Percentiles rank a stretch among this genome's conserved stretches.
Conservation (phyloP, 2,888 invertebrate genomes). For the Doris montereyensis region DNA sequence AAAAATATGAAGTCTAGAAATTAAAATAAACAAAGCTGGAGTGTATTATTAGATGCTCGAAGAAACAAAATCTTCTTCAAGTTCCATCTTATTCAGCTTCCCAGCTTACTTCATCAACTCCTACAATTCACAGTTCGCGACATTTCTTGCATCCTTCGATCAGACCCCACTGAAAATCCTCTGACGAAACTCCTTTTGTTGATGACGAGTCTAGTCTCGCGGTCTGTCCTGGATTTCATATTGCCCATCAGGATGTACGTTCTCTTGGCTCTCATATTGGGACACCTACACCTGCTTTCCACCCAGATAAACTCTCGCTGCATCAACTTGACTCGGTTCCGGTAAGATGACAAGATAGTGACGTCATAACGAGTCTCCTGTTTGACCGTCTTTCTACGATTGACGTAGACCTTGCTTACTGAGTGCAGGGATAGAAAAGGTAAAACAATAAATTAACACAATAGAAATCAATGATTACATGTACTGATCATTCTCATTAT, state of each 20-base stretch:
- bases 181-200: conserved; percentile 35
- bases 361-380: conserved; percentile 47
- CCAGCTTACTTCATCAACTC: too few relatives aligned
- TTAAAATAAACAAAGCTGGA: too few relatives aligned
- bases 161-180: conserved; percentile 26
- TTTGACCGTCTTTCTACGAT: conserved; percentile 19
- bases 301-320: conserved; percentile 45
- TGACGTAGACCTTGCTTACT: conserved; percentile 42
- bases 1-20: too few relatives aligned
- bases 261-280: conserved; percentile 32
- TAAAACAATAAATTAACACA: conserved; percentile 30
- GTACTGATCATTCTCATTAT: background rate
- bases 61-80: too few relatives aligned
- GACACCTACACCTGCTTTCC: conserved; percentile 45
- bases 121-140: background rate
- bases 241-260: conserved; percentile 46
- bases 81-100: too few relatives aligned
- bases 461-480: background rate
- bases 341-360: conserved; percentile 41
- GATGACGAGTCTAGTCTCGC: conserved; percentile 41
- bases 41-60: too few relatives aligned
- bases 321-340: conserved; percentile 38
- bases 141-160: conserved; percentile 20
- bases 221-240: conserved; percentile 28
- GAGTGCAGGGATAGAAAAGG: conserved; percentile 22